phyloP scores from a whole-genome alignment of 2,797 vertebrate species.

The Spinibarbus caldwelli region DNA sequence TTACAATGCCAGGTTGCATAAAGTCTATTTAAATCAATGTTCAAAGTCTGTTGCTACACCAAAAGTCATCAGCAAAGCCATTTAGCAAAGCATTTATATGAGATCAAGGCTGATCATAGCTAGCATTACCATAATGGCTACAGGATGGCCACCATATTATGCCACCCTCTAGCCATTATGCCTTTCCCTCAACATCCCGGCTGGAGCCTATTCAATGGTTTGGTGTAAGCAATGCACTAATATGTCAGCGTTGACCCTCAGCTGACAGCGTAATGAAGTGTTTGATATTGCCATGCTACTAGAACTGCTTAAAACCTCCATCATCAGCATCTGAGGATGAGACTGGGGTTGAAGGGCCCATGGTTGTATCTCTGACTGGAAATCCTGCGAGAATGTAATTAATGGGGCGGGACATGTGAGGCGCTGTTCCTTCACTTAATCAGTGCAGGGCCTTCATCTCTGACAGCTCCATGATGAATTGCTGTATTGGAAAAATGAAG shows the following conservation, averaged over 20 bases:
- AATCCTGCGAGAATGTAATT: slow-evolving; percentile 54
- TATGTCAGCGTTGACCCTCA: slow-evolving; percentile 28
- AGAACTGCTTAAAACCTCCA: slow-evolving; percentile 17
- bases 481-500: slow-evolving; percentile 46
- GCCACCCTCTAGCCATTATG: slow-evolving; percentile 17
- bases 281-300: slow-evolving; percentile 2
- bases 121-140: slow-evolving; percentile 25
- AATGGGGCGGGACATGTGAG: slow-evolving; percentile 50
- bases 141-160: slow-evolving; percentile 25
- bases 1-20: not conserved
- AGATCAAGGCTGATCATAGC: slow-evolving; percentile 17
- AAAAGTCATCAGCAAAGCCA: slow-evolving; percentile 33
- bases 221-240: slow-evolving; percentile 28
- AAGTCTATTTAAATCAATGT: slow-evolving; percentile 1
- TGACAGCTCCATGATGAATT: slow-evolving; percentile 52
- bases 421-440: slow-evolving; percentile 43
- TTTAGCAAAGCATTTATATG: slow-evolving; percentile 23
- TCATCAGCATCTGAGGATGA: slow-evolving; percentile 32
- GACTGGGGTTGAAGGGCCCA: slow-evolving; percentile 23
- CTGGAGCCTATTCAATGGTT: not conserved
- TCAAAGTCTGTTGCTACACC: slow-evolving; percentile 38
- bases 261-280: slow-evolving; percentile 9
- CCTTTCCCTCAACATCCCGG: not conserved
- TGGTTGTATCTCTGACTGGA: slow-evolving; percentile 39
- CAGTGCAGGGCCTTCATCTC: slow-evolving; percentile 30